Conservation (phyloP, 2,888 invertebrate genomes). For the Cecidostiba fungosa region DNA sequence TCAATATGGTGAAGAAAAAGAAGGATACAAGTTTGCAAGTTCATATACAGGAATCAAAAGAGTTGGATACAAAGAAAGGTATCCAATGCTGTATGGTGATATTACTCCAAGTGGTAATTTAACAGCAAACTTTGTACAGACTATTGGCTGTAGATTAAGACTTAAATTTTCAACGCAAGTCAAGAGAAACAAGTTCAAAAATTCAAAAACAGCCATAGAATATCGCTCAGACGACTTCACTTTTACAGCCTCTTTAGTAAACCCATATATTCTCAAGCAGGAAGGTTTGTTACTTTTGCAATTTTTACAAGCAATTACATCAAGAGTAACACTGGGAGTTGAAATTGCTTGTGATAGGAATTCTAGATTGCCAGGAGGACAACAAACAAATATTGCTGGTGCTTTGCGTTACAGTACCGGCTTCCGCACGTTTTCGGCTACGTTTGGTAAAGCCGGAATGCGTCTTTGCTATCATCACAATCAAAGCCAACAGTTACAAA, state of each 20-base stretch:
- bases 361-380: conserved; percentile 68
- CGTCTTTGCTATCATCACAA: conserved; percentile 85
- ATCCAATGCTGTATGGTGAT: conserved; percentile 73
- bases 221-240: conserved; percentile 77
- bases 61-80: conserved; percentile 72
- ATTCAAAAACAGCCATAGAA: conserved; percentile 71
- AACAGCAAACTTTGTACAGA: conserved; percentile 73
- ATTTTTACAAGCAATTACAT: conserved; percentile 76
- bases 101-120: conserved; percentile 75
- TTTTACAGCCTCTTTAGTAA: conserved; percentile 71
- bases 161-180: conserved; percentile 73
- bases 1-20: conserved; percentile 3
- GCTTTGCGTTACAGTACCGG: conserved; percentile 81
- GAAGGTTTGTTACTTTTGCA: conserved; percentile 75
- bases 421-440: conserved; percentile 87
- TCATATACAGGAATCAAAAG: conserved; percentile 73
- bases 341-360: conserved; percentile 74
- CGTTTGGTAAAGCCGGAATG: conserved; percentile 80
- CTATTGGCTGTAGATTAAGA: conserved; percentile 74
- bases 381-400: conserved; percentile 71
- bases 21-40: conserved; percentile 76
- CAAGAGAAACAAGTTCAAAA: conserved; percentile 69
- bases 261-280: conserved; percentile 70
- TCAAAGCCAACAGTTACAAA: conserved; percentile 83
- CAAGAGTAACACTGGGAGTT: conserved; percentile 75